A percentile compares a stretch with the other conserved stretches of the same genome.
These are phyloP conservation scores for Phrixothrix hirtus DNA, from an alignment of 2,888 invertebrate genomes.

Conservation along the genomic window DNA sequence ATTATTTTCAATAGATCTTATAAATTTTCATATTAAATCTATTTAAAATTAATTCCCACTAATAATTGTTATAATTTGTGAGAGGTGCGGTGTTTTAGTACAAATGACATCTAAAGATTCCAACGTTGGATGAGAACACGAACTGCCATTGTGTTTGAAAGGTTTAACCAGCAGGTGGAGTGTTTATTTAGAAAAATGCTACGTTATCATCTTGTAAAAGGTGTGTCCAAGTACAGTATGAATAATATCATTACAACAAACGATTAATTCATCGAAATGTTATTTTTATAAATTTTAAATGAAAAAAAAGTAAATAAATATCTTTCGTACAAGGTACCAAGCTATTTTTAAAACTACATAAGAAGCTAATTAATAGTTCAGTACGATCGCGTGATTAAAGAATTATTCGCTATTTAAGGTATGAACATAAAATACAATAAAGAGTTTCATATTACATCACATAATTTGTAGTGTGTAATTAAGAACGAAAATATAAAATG, in stretches of 20 bases:
- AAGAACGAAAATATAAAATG: too few species aligned
- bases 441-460: too few species aligned
- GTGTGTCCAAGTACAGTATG: constrained; percentile 34
- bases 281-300: too few species aligned
- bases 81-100: constrained; percentile 24
- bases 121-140: constrained; percentile 36
- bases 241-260: constrained; percentile 35
- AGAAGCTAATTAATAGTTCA: too few species aligned
- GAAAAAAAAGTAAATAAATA: too few species aligned
- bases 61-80: constrained; percentile 5
- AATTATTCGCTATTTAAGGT: too few species aligned
- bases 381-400: constrained; percentile 43
- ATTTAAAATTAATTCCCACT: too few species aligned
- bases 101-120: constrained; percentile 34
- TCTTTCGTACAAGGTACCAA: too few species aligned
- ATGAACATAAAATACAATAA: background rate
- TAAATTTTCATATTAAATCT: too few species aligned
- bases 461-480: too few species aligned
- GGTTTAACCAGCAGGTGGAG: constrained; percentile 34
- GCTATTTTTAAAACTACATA: too few species aligned
- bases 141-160: constrained; percentile 31
- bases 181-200: constrained; percentile 35
- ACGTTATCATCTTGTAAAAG: constrained; percentile 33
- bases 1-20: too few species aligned
- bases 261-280: constrained; percentile 30